Base-by-base conservation (phyloP, 2,888 invertebrate genomes). In the Eilema depressum region DNA sequence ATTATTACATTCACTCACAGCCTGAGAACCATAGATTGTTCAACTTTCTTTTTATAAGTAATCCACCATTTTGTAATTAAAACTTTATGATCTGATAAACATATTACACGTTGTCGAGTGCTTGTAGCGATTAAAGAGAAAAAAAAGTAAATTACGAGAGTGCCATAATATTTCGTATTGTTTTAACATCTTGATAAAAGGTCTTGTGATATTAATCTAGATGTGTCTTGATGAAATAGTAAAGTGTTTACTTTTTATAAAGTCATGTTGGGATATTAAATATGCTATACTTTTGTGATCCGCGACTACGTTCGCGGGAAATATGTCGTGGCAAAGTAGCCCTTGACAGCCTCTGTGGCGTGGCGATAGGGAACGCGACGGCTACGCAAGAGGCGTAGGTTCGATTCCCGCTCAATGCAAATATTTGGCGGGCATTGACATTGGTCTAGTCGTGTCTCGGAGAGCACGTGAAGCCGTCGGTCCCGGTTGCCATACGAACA, bases 41-140 rank as follows among this genome's bases (percentile, higher is more conserved):
- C 26, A 63, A 26, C 25, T 63, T 63, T 47, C 61, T 73, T 79
- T 70, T 25, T 68, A 41, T 64, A 68, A 53, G 68, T 75, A 73
- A 67, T 63, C 69, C 69, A 69, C 74, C 75, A 80, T 73, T 68
- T 77, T 68, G 73, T 76, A 82, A 82, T 82, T 82, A 79, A 76
- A 76, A 76, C 72, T 74, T 64, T 71, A 72, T 64, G 63, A 81
- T 82, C 82, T 61, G 82, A 82, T 82, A 82, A 76, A 63, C 10
- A 41, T 78, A 68, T 75, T 71, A 78, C 78, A 71, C 68, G 41
- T 61, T 77, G 81, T 79, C 80, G 82, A 80, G 80, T 71, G 75
- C 75, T 76, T 69, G 67, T 37, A 37, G 65, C 67, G 68, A 81
- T 74, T 67, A 61, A 64, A 23, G 63, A 25, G 71, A 78, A 79